These are phyloP conservation scores for Cossypha polioptera DNA, from an alignment of 2,797 vertebrate genomes.

Conservation along the genomic window DNA sequence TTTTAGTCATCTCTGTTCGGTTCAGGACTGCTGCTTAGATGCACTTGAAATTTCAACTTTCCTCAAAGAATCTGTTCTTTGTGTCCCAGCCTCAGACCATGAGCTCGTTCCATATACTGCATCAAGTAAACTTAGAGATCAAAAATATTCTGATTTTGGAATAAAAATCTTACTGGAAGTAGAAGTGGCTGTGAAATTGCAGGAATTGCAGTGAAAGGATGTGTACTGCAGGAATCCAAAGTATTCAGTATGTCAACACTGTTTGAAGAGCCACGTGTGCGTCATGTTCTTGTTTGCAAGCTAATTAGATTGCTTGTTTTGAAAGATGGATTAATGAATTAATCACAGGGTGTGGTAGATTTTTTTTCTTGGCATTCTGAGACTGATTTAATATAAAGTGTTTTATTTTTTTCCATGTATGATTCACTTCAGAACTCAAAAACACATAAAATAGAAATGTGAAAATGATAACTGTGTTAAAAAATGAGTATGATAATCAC, in stretches of 20 bases:
- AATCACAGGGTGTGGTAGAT: constrained; percentile 23
- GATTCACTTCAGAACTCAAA: constrained; percentile 28
- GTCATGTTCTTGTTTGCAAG: constrained; percentile 56
- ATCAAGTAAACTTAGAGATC: background rate
- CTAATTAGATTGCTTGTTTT: constrained; percentile 50
- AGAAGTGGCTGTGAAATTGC: background rate
- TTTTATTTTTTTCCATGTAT: background rate
- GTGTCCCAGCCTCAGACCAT: background rate
- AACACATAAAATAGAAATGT: background rate
- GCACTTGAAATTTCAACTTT: background rate
- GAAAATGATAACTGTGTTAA: background rate
- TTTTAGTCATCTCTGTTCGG: background rate
- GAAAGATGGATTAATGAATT: constrained; percentile 48
- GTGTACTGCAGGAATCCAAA: background rate
- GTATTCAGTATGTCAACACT: constrained; percentile 21
- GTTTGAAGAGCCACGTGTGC: constrained; percentile 4
- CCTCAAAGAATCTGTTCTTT: background rate
- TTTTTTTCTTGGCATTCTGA: constrained; percentile 11
- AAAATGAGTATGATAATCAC: background rate
- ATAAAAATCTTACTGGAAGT: background rate
- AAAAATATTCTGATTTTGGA: background rate
- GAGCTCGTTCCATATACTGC: background rate
- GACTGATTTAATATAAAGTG: background rate
- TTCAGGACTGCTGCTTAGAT: background rate
- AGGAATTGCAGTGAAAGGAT: constrained; percentile 15